Base-by-base conservation (phyloP, 1,140 invertebrate species). In the Propsilocerus akamusi region DNA sequence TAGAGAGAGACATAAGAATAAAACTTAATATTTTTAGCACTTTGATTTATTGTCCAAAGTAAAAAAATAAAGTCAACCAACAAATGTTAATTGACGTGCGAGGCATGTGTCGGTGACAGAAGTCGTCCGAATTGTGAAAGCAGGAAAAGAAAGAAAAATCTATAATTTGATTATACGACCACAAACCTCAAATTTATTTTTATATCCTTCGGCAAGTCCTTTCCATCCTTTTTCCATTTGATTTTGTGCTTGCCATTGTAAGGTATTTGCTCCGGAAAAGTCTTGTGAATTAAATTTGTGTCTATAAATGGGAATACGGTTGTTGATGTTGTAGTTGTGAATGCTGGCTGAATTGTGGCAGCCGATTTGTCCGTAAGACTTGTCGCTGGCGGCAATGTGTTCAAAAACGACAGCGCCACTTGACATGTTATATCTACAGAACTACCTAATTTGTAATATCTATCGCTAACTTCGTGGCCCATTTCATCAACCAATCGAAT, bases 391-490 rank as follows among this genome's bases (percentile, higher is more conserved):
- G 54, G 41, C 61, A 62, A 25, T 60, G 51, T 48, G 63, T 57
- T 53, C 49, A 56, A 62, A 53, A 62, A 67, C 41, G 59, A 62
- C 12, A 63, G 54, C 0, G 74, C 74, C 48, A 68, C 62, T 52
- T 69, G 61, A 59, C 80, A 83, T 24, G 77, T 75, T 51, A 83
- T 66, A 62, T 81, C 78, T 53, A 83, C 73, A n/a, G 74, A 72
- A 58, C 78, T 81, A 20, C 80, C 80, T 14, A 74, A 74, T 65
- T 80, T 81, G 66, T 81, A 82, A 63, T 80, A 81, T 52, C 78
- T 67, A 61, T 82, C 78, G 51, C 74, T 73, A 41, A 80, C 70
- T 57, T 73, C 73, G 52, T 80, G 71, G 32, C 74, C 72, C 53
- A 76, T 73, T 57, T 81, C 79, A 54, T 79, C 78, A 28, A 78